These are phyloP conservation scores for Bucco capensis DNA, from an alignment of 2,113 vertebrate species.

Conservation along the genomic window DNA sequence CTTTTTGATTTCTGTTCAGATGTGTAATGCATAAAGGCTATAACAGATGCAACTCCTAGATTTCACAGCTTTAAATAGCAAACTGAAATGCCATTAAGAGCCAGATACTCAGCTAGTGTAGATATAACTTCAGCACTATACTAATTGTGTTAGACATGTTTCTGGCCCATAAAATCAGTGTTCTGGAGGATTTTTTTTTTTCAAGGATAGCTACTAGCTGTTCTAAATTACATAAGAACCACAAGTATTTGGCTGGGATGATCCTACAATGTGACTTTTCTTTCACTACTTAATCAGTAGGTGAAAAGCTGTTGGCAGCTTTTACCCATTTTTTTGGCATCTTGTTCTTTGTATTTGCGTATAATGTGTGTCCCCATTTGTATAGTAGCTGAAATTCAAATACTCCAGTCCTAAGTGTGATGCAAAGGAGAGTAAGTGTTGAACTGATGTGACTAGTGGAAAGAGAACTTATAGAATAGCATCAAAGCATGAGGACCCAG, in stretches of 20 bases:
- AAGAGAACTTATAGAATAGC: neutral
- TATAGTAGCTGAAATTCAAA: neutral
- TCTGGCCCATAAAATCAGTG: neutral
- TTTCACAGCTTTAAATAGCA: neutral
- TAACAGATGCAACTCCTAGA: neutral
- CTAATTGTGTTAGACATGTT: neutral
- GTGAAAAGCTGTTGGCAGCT: conserved; percentile 10
- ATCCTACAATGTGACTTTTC: neutral
- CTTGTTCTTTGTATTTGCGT: neutral
- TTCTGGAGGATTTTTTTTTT: neutral
- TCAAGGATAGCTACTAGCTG: neutral
- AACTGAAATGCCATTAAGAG: neutral
- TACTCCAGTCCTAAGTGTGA: neutral
- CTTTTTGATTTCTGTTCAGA: neutral
- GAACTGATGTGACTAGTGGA: neutral
- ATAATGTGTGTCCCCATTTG: neutral
- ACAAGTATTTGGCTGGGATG: neutral
- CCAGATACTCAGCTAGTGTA: neutral
- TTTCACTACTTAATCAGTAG: neutral
- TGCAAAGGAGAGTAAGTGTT: neutral
- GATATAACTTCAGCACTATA: neutral
- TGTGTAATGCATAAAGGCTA: neutral
- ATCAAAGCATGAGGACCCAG: neutral
- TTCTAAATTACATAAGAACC: neutral
- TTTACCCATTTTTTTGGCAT: neutral